phyloP scores from a whole-genome alignment of 1,140 invertebrate genomes.

The Musca domestica region DNA sequence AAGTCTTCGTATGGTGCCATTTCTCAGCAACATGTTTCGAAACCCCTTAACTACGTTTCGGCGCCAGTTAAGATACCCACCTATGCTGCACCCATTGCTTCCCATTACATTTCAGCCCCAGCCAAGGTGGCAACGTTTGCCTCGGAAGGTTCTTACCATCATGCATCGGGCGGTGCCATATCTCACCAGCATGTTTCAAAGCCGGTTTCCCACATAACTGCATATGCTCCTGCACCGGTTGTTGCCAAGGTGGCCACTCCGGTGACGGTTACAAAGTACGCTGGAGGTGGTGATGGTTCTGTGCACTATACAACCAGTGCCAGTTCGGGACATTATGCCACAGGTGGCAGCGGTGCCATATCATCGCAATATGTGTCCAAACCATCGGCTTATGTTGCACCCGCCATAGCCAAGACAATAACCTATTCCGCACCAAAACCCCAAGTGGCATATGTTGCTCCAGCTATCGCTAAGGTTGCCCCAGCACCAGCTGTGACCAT shows the following conservation, averaged over 20 bases:
- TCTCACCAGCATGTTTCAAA: slow-evolving; percentile 45
- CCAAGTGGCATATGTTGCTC: neutral
- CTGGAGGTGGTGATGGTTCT: neutral
- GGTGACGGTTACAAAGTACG: neutral
- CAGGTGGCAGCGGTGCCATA: neutral
- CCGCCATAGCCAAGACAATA: slow-evolving; percentile 17
- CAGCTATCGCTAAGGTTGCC: slow-evolving; percentile 17
- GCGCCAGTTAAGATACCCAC: slow-evolving; percentile 24
- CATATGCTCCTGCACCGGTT: slow-evolving; percentile 17
- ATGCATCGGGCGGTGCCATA: slow-evolving; percentile 28
- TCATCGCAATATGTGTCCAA: slow-evolving; percentile 16
- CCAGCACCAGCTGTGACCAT: neutral
- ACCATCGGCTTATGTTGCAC: slow-evolving; percentile 10
- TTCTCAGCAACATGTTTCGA: slow-evolving; percentile 23
- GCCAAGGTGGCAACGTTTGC: slow-evolving; percentile 17
- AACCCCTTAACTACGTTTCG: slow-evolving; percentile 22
- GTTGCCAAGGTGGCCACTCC: slow-evolving; percentile 20
- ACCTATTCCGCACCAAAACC: slow-evolving; percentile 17
- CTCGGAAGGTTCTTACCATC: neutral
- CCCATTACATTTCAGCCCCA: slow-evolving; percentile 26
- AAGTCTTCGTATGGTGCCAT: slow-evolving; percentile 8
- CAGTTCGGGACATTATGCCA: neutral
- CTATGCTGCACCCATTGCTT: slow-evolving; percentile 26
- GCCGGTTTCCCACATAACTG: slow-evolving; percentile 26
- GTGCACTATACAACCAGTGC: neutral